Percentiles rank a stretch among this genome's conserved stretches.
Conservation (phyloP, 1,140 invertebrate species). For the Papilio glaucus region DNA sequence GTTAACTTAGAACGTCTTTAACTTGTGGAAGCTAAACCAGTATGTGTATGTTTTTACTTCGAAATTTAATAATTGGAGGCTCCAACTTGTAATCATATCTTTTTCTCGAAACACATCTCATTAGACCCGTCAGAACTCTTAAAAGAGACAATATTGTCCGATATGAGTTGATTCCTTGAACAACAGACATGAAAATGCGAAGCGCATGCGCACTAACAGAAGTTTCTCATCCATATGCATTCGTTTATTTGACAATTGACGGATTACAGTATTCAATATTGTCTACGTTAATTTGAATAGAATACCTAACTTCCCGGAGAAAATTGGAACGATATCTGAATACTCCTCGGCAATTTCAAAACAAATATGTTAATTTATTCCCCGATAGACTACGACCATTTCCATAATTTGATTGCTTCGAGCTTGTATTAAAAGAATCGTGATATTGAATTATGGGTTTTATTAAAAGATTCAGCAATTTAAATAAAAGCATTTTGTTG, state of each 20-base stretch:
- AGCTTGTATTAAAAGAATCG: conserved; percentile 70
- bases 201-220: conserved; percentile 45
- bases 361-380: conserved; percentile 78
- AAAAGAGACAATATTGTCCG: neutral
- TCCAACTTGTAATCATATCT: too few species aligned
- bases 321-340: conserved; percentile 75
- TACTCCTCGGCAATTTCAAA: conserved; percentile 72
- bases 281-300: conserved; percentile 72
- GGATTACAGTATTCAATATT: conserved; percentile 75
- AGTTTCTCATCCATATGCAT: conserved; percentile 71
- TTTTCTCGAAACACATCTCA: neutral
- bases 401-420: conserved; percentile 73
- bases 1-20: too few species aligned
- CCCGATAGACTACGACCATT: conserved; percentile 59
- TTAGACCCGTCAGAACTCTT: neutral
- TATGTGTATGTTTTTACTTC: too few species aligned
- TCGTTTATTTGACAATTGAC: conserved; percentile 50
- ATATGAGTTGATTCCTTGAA: conserved; percentile 28
- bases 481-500: conserved; percentile 37
- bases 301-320: conserved; percentile 67
- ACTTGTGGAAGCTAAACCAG: too few species aligned
- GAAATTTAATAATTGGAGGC: too few species aligned
- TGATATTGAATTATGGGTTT: conserved; percentile 57
- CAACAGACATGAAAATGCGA: neutral
- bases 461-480: conserved; percentile 47